Evolutionary conservation across 2,888 invertebrate genomes (phyloP).

Genomic region (Troides oblongomaculatus): DNA sequence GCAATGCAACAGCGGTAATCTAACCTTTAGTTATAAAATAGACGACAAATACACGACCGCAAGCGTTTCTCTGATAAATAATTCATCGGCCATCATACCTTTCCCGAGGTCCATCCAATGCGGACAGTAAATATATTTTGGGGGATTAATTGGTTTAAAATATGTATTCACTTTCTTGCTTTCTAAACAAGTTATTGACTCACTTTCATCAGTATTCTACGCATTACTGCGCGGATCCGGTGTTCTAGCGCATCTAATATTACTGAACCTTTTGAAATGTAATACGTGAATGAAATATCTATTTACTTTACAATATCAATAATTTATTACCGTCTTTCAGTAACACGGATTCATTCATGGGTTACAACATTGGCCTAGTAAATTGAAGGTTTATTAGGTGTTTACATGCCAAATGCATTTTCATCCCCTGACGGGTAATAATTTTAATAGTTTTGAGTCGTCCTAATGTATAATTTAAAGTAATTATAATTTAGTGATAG

Average conservation of each 20-base stretch:
- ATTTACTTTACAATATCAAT: constrained; percentile 19
- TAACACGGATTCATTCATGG: constrained; percentile 21
- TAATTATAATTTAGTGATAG: constrained; percentile 17
- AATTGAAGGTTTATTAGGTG: constrained; percentile 31
- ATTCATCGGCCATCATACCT: constrained; percentile 47
- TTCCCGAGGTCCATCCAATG: constrained; percentile 32
- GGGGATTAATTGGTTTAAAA: constrained; percentile 30
- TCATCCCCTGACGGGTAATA: constrained; percentile 45
- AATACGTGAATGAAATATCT: constrained; percentile 25
- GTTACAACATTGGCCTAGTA: constrained; percentile 21
- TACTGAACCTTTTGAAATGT: constrained; percentile 14
- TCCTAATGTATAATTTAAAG: constrained; percentile 14
- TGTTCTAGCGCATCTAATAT: constrained; percentile 13
- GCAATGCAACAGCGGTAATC: not conserved
- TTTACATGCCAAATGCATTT: constrained; percentile 49
- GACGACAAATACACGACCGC: constrained; percentile 18
- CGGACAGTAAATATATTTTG: constrained; percentile 30
- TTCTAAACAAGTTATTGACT: constrained; percentile 34
- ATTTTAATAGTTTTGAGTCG: constrained; percentile 34
- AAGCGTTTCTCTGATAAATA: constrained; percentile 53
- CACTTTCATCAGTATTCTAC: constrained; percentile 29
- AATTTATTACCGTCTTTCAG: constrained; percentile 11
- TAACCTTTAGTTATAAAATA: constrained; percentile 4
- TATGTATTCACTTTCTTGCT: constrained; percentile 29
- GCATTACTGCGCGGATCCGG: constrained; percentile 23